Percentiles rank a stretch among this genome's conserved stretches.
Evolutionary conservation across 2,888 invertebrate genomes (phyloP).

Genomic region (Pseudococcus viburni): DNA sequence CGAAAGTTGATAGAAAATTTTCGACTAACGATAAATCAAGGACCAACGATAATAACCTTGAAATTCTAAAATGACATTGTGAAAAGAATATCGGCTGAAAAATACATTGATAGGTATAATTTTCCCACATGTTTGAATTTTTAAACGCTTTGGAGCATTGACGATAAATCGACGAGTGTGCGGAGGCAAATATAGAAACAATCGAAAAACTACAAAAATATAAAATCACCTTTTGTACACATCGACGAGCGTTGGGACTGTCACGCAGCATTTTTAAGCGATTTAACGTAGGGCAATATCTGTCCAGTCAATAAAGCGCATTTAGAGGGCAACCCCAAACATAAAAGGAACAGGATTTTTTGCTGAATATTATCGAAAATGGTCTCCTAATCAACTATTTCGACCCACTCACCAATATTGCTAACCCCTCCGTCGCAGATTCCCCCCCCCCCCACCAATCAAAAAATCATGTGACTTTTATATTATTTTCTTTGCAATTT

Average conservation of each 20-base stretch:
- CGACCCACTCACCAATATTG: no score
- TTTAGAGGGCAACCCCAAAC: no score
- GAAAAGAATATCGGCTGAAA: not conserved
- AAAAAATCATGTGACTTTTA: no score
- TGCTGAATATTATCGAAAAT: no score
- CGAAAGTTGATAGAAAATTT: not conserved
- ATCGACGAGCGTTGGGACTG: not conserved
- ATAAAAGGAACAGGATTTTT: no score
- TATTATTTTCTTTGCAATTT: no score
- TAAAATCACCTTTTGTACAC: not conserved
- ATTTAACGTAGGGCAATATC: not conserved
- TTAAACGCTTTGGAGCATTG: not conserved
- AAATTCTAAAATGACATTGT: not conserved
- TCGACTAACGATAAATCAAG: not conserved
- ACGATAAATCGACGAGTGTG: not conserved
- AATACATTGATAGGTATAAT: not conserved
- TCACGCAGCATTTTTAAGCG: not conserved
- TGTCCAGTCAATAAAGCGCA: no score
- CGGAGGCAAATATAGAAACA: not conserved
- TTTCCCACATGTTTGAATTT: not conserved
- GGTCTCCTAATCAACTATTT: no score
- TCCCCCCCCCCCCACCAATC: no score
- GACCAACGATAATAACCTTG: not conserved
- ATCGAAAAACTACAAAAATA: not conserved
- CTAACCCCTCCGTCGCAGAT: no score